A percentile compares a stretch with the other conserved stretches of the same genome.
phyloP scores from a whole-genome alignment of 2,797 vertebrate genomes.

The Acridotheres tristis region DNA sequence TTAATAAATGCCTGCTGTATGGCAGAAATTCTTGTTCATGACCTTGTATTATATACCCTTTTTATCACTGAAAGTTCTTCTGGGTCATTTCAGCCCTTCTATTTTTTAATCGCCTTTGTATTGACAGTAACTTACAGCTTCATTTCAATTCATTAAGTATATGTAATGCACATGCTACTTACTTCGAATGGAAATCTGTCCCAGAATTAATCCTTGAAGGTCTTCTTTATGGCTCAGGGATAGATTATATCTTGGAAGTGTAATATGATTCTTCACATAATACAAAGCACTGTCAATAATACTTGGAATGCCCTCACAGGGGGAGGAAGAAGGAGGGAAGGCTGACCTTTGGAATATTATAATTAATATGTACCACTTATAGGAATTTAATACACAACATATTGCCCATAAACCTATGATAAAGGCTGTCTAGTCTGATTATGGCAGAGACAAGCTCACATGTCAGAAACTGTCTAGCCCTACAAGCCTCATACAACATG shows the following conservation, averaged over 20 bases:
- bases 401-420: neutral
- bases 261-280: neutral
- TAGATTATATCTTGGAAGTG: neutral
- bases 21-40: neutral
- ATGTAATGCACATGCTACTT: neutral
- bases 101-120: neutral
- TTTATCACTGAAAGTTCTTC: neutral
- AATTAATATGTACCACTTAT: neutral
- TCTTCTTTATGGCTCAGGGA: neutral
- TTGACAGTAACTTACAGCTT: neutral
- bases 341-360: neutral
- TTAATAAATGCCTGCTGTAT: neutral
- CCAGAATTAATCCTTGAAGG: slow-evolving; percentile 29
- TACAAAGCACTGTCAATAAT: neutral
- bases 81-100: neutral
- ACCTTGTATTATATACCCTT: neutral
- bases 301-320: neutral
- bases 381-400: neutral
- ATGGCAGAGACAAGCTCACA: neutral
- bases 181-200: neutral
- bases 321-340: neutral
- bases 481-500: neutral
- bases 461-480: neutral
- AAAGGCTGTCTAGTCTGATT: neutral
- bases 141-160: slow-evolving; percentile 16